phyloP scores from a whole-genome alignment of 2,113 vertebrate species.

The Zapus hudsonius region DNA sequence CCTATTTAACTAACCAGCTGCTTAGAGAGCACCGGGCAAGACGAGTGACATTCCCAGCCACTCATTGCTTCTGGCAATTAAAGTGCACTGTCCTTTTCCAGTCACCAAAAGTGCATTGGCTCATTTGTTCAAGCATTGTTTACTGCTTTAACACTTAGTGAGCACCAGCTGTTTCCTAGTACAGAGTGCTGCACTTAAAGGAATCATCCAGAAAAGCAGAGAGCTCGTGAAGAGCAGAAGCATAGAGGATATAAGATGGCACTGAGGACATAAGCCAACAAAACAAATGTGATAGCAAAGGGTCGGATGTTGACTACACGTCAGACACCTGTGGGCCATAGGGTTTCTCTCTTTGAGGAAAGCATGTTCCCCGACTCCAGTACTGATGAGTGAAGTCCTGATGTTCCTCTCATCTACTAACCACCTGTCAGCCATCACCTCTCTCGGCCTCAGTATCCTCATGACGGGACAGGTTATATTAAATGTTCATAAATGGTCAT shows the following conservation, averaged over 20 bases:
- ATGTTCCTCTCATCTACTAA: neutral
- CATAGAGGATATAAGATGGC: neutral
- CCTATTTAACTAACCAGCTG: slow-evolving; percentile 72
- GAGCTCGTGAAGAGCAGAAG: neutral
- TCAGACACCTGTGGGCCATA: neutral
- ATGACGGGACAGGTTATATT: neutral
- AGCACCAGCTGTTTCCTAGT: slow-evolving; percentile 48
- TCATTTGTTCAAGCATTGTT: slow-evolving; percentile 52
- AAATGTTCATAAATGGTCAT: neutral
- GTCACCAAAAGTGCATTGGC: slow-evolving; percentile 16
- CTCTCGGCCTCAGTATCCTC: neutral
- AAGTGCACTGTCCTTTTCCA: slow-evolving; percentile 55
- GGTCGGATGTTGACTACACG: neutral
- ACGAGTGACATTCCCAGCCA: slow-evolving; percentile 53
- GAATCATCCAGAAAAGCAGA: neutral
- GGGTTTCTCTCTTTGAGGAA: neutral
- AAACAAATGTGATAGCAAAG: neutral
- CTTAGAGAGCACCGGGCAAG: slow-evolving; percentile 57
- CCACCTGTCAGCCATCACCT: neutral
- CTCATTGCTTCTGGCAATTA: slow-evolving; percentile 64
- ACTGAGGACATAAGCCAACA: neutral
- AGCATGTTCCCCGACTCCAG: neutral
- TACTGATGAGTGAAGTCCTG: neutral
- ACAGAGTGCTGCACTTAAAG: neutral
- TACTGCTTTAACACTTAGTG: slow-evolving; percentile 56